Evolutionary conservation across 2,113 vertebrate species (phyloP), one percentile per base, ranked within the genome.

Genomic region (Urocynchramus pylzowi): DNA sequence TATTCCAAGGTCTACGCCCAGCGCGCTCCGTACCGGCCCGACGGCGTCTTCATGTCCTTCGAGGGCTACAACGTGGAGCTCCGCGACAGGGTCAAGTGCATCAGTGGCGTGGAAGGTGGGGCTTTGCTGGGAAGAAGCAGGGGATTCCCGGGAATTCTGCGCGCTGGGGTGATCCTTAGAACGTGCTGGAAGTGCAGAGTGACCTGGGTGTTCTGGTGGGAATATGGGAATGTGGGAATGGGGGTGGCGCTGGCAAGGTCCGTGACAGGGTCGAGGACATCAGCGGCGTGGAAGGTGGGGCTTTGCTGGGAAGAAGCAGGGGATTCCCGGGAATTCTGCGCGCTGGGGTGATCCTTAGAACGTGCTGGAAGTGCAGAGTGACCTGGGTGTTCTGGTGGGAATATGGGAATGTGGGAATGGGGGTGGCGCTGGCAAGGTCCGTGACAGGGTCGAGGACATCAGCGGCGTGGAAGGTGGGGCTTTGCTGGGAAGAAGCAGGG

Each of bases 41-140:
- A 98, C 2, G 99, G 99, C 7, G 99, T 99, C 91, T 99, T 99
- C 97, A 99, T 99, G 99, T 99, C 99, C 31, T 99, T 99, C 30
- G 99, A 99, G 96, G 99, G 99, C 24, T 99, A 99, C 98, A 99
- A 99, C 11, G 99, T 99, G 56, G 99, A 99, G 95, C 99, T 99
- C 42, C 98, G 99, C 2, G 99, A 99, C 97, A 96, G 99, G 61
- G 99, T 99, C 88, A 99, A 99, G 96, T 99, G 99, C 92, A 99
- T 99, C 90, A 99, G 99, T 77, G 99, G 99, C 9, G 98, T 99
- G 44, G 99, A 99, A 98, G 99, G 99, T 99, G 87, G 53, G 39
- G n/a, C n/a, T n/a, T n/a, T n/a, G n/a, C n/a, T n/a, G n/a, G n/a
- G n/a, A n/a, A n/a, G n/a, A n/a, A n/a, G n/a, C n/a, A n/a, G 10